phyloP scores from a whole-genome alignment of 2,797 vertebrate species.

The Schizopygopsis malacanthus region DNA sequence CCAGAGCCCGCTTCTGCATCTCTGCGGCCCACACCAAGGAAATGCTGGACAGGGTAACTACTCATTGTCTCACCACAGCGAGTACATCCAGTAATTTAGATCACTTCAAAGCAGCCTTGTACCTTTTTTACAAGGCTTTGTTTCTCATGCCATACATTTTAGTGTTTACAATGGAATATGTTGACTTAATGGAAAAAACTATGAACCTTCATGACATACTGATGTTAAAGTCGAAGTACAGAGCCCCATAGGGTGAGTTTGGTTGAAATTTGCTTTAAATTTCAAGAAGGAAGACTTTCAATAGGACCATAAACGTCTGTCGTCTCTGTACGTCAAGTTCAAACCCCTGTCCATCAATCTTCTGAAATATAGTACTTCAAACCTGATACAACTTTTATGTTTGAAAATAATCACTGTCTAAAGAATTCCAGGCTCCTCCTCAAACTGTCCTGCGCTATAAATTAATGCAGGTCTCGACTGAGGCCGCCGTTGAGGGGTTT shows the following conservation, averaged over 20 bases:
- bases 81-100: neutral
- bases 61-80: neutral
- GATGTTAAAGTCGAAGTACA: constrained; percentile 18
- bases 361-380: constrained; percentile 44
- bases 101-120: constrained; percentile 22
- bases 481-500: constrained; percentile 59
- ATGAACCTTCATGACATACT: constrained; percentile 28
- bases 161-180: constrained; percentile 40
- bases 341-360: constrained; percentile 53
- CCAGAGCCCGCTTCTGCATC: constrained; percentile 88
- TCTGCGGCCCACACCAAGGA: constrained; percentile 89
- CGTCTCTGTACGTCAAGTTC: constrained; percentile 13
- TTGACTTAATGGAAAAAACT: constrained; percentile 33
- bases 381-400: constrained; percentile 46
- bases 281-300: constrained; percentile 16
- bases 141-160: constrained; percentile 42
- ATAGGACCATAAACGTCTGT: constrained; percentile 19
- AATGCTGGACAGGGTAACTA: constrained; percentile 83
- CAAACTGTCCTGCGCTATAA: constrained; percentile 57
- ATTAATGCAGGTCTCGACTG: constrained; percentile 55
- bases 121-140: constrained; percentile 17
- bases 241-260: neutral
- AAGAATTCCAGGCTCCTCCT: constrained; percentile 59
- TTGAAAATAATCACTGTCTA: constrained; percentile 51
- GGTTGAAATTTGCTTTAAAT: neutral